Evolutionary conservation across 2,797 vertebrate genomes (phyloP).

Genomic region (Malurus splendens): DNA sequence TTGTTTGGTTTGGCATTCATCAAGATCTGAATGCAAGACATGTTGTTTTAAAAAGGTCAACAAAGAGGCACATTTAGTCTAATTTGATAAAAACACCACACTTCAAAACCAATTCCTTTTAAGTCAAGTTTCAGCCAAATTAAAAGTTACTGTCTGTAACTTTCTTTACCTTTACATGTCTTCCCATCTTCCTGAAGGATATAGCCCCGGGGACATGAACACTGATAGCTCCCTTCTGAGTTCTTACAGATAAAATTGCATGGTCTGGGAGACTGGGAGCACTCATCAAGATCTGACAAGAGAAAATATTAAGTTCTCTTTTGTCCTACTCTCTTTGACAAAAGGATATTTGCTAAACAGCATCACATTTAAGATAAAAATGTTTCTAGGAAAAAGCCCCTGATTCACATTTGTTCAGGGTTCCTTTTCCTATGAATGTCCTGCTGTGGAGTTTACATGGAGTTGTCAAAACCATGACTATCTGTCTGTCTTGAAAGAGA

Average conservation of each 20-base stretch:
- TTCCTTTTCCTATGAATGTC: neutral
- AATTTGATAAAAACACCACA: neutral
- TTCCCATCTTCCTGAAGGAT: conserved; percentile 76
- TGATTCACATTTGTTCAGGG: neutral
- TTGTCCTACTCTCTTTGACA: neutral
- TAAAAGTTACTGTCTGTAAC: neutral
- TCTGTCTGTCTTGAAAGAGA: neutral
- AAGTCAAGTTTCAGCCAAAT: neutral
- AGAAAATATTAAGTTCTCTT: neutral
- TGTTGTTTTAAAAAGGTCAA: neutral
- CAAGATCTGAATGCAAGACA: conserved; percentile 73
- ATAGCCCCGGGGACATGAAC: conserved; percentile 71
- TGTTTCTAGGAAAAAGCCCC: neutral
- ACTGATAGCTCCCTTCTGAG: conserved; percentile 71
- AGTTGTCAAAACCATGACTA: neutral
- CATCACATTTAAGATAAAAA: neutral
- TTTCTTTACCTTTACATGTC: conserved; percentile 70
- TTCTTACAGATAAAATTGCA: conserved; percentile 80
- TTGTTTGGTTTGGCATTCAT: conserved; percentile 81
- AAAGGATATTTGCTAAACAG: neutral
- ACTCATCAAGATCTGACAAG: conserved; percentile 72
- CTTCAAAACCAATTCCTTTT: neutral
- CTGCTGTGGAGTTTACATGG: neutral
- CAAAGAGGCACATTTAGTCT: neutral
- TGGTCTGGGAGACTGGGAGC: conserved; percentile 72